Conservation (phyloP, 2,113 vertebrate species). For the Nannospalax galili region DNA sequence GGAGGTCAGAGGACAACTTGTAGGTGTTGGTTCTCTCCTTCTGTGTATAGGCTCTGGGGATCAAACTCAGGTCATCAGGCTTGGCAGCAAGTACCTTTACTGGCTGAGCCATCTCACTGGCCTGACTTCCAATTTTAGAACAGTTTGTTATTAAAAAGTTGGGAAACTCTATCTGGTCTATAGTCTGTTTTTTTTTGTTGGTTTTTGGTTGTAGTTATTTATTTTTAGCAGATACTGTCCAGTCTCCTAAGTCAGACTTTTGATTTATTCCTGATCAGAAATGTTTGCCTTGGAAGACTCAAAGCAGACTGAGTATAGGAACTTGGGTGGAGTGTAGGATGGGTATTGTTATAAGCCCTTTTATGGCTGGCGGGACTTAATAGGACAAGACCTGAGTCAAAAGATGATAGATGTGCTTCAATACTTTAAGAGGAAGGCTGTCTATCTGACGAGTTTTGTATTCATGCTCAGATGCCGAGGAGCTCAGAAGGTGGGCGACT, state of each 20-base stretch:
- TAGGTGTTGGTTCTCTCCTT: too few species aligned
- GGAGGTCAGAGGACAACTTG: too few species aligned
- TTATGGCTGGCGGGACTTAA: not conserved
- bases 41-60: too few species aligned
- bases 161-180: not conserved
- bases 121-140: not conserved
- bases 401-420: not conserved
- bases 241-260: not conserved
- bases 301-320: not conserved
- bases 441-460: too few species aligned
- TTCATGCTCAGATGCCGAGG: too few species aligned
- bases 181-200: not conserved
- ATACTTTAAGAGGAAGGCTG: too few species aligned
- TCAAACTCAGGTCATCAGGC: not conserved
- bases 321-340: not conserved
- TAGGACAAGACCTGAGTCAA: not conserved
- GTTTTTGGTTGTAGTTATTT: not conserved
- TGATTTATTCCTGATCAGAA: constrained; percentile 27
- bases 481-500: too few species aligned
- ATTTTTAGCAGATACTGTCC: not conserved
- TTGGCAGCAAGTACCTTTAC: not conserved
- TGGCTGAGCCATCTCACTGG: too few species aligned
- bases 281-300: constrained; percentile 1
- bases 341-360: not conserved
- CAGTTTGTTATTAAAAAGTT: not conserved